These are phyloP conservation scores for Alligator sinensis DNA, from an alignment of 2,113 vertebrate species.

Conservation along the genomic window DNA sequence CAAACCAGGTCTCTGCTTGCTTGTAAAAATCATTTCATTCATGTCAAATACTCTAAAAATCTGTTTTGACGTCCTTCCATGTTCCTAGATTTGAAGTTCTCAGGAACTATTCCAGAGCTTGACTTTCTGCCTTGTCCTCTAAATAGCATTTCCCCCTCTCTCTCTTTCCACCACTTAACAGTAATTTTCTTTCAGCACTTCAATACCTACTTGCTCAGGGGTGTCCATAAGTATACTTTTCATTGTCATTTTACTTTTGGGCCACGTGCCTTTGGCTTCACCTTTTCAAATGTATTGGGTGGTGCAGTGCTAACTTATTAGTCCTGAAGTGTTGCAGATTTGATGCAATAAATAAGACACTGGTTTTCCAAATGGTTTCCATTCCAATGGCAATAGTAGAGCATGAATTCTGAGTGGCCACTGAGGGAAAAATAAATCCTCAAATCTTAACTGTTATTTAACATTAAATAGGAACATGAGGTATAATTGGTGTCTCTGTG, in stretches of 20 bases:
- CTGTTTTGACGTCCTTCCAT: background rate
- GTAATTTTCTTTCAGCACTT: background rate
- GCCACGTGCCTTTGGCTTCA: background rate
- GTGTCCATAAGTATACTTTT: background rate
- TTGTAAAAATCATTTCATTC: background rate
- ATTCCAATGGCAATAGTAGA: background rate
- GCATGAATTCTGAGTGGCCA: background rate
- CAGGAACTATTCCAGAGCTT: background rate
- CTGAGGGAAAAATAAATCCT: background rate
- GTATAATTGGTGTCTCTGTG: background rate
- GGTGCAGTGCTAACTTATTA: background rate
- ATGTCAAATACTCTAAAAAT: background rate
- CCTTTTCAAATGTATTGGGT: background rate
- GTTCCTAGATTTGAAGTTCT: background rate
- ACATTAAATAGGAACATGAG: background rate
- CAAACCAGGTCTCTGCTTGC: background rate
- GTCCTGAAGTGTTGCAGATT: background rate
- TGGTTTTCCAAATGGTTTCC: background rate
- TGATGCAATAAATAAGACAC: background rate
- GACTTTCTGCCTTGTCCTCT: background rate
- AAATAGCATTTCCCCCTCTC: background rate
- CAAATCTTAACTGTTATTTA: background rate
- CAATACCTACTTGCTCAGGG: background rate
- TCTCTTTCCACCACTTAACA: background rate
- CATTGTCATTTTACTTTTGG: background rate